Evolutionary conservation across 2,113 vertebrate species (phyloP).

Genomic region (Hydrolagus affinis): DNA sequence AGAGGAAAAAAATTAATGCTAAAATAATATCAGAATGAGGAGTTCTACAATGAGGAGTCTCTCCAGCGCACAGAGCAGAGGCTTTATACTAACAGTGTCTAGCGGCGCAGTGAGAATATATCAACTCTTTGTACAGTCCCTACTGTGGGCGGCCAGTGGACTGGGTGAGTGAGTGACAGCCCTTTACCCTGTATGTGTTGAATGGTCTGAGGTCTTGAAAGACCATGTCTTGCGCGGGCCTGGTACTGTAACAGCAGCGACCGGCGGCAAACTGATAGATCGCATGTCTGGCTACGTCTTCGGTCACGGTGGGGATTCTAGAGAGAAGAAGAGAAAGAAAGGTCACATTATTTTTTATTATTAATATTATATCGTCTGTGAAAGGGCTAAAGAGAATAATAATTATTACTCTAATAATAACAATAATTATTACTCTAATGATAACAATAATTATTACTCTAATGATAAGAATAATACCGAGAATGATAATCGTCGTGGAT

Average conservation of each 20-base stretch:
- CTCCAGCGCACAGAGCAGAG: background rate
- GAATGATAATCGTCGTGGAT: no score
- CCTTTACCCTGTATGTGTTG: constrained; percentile 51
- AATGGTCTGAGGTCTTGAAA: constrained; percentile 48
- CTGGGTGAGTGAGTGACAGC: no score
- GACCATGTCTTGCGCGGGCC: constrained; percentile 48
- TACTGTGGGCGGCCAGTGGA: no score
- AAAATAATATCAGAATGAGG: background rate
- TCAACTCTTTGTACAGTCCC: no score
- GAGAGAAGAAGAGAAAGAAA: background rate
- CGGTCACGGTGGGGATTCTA: constrained; percentile 49
- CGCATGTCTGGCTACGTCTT: constrained; percentile 43
- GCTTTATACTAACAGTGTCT: background rate
- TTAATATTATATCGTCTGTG: no score
- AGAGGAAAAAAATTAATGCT: background rate
- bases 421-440: no score
- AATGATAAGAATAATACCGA: background rate
- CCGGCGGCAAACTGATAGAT: constrained; percentile 38
- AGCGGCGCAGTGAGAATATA: no score
- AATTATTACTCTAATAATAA: no score
- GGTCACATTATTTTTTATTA: no score
- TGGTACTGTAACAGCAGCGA: constrained; percentile 49
- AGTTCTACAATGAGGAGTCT: background rate
- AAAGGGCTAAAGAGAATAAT: no score
- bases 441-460: background rate